Evolutionary conservation across 2,113 vertebrate genomes (phyloP).

Genomic region (Oenanthe melanoleuca): DNA sequence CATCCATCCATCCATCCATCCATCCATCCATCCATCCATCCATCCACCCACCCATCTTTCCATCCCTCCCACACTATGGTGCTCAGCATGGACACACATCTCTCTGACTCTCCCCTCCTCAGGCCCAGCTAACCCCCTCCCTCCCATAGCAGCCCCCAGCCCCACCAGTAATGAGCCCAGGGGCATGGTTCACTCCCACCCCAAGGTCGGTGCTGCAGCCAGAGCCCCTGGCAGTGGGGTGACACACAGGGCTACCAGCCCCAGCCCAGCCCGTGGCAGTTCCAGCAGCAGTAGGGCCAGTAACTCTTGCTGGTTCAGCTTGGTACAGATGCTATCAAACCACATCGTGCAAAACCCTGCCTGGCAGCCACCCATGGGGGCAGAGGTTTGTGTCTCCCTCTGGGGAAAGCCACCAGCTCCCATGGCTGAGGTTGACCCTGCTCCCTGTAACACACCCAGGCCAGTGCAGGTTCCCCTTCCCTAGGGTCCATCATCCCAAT

Average conservation of each 20-base stretch:
- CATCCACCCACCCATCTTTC: fast-evolving
- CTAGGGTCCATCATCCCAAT: background rate
- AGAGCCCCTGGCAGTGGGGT: background rate
- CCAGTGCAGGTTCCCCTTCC: background rate
- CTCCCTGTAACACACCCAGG: fast-evolving
- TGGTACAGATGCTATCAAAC: background rate
- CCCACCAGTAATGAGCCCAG: fast-evolving
- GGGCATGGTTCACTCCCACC: fast-evolving
- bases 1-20: no score
- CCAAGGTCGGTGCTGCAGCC: background rate
- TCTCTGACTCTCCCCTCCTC: background rate
- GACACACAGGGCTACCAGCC: fast-evolving
- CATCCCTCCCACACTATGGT: fast-evolving
- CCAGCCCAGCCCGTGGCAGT: background rate
- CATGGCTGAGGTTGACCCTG: fast-evolving
- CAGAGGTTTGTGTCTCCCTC: background rate
- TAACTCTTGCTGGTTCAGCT: fast-evolving
- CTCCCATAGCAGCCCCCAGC: background rate
- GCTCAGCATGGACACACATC: background rate
- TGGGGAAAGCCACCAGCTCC: background rate
- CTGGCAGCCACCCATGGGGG: fast-evolving
- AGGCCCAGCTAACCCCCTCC: background rate
- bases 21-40: no score
- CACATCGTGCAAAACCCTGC: fast-evolving
- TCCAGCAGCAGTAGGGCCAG: fast-evolving